Base-by-base conservation (phyloP, 2,888 invertebrate species). In the Acrobasis consociella region DNA sequence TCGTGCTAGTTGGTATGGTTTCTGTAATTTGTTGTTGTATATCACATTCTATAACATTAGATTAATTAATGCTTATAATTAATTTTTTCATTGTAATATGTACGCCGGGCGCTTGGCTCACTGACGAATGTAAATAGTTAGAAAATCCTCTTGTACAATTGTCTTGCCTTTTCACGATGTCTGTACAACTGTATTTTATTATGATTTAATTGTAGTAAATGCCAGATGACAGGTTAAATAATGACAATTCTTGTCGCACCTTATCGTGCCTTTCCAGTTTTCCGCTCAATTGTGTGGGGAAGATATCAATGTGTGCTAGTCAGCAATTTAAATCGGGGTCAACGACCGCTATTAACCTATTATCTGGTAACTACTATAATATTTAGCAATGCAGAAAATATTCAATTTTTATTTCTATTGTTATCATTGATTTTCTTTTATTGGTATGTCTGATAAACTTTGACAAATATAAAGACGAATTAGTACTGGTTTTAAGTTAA, bases 21-120 rank as follows among this genome's bases (percentile, higher is more conserved):
- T 74, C 68, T 72, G 72, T 72, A 64, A 72, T 69, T 77, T 68
- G 74, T 84, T 81, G 76, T 83, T 84, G 82, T 85, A 82, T 80
- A 80, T 77, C 84, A 77, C 73, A 76, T 76, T 77, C 77, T 83
- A 72, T 76, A 81, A 82, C 79, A 73, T 70, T 85, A 80, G 79
- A 74, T 73, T 81, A 77, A 78, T 78, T 74, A 71, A 75, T 77
- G 81, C 83, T 83, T 85, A 75, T 76, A 74, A 76, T 74, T 76
- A 72, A 72, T 75, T 76, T 72, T n/a, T 73, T 70, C 65, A 62
- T 70, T 66, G 55, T 55, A 46, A 52, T 31, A 31, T 31, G 31
- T 31, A 31, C 31, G 31, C 49, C 52, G 49, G 49, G 16, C 53
- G 37, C 53, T 16, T 55, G 31, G 60, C 51, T 39, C 9, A 16